A percentile compares a stretch with the other conserved stretches of the same genome.
These are phyloP conservation scores for Eubasilissa splendida DNA, from an alignment of 2,888 invertebrate genomes.

Conservation along the genomic window DNA sequence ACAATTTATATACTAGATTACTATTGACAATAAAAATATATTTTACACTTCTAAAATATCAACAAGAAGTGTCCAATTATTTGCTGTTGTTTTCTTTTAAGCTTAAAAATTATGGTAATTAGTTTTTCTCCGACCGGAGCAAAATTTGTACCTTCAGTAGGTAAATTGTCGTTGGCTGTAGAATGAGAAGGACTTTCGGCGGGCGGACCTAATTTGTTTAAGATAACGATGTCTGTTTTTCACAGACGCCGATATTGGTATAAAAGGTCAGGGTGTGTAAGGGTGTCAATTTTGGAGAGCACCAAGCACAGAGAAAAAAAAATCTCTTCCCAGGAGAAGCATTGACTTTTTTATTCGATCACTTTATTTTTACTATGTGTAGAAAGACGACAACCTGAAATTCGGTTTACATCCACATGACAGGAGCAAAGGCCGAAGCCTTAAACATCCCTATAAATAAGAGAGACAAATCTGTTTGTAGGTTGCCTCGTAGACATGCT, in stretches of 20 bases:
- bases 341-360: too few species aligned
- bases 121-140: slow-evolving; percentile 8
- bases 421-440: neutral
- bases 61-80: too few species aligned
- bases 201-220: slow-evolving; percentile 50
- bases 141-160: slow-evolving; percentile 1
- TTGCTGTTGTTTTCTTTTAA: too few species aligned
- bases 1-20: too few species aligned
- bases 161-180: slow-evolving; percentile 9
- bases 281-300: neutral
- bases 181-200: neutral
- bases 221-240: slow-evolving; percentile 52
- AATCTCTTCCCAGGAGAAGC: too few species aligned
- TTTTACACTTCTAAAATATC: too few species aligned
- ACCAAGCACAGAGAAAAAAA: too few species aligned
- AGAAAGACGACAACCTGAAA: too few species aligned
- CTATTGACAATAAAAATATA: too few species aligned
- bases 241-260: slow-evolving; percentile 32
- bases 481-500: too few species aligned
- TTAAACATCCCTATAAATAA: neutral
- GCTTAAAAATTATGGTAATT: slow-evolving; percentile 1
- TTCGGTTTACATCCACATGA: too few species aligned
- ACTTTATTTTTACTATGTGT: too few species aligned
- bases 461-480: neutral
- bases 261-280: slow-evolving; percentile 30